A percentile compares a stretch with the other conserved stretches of the same genome.
phyloP scores from a whole-genome alignment of 2,113 vertebrate species.

The Fregetta grallaria region DNA sequence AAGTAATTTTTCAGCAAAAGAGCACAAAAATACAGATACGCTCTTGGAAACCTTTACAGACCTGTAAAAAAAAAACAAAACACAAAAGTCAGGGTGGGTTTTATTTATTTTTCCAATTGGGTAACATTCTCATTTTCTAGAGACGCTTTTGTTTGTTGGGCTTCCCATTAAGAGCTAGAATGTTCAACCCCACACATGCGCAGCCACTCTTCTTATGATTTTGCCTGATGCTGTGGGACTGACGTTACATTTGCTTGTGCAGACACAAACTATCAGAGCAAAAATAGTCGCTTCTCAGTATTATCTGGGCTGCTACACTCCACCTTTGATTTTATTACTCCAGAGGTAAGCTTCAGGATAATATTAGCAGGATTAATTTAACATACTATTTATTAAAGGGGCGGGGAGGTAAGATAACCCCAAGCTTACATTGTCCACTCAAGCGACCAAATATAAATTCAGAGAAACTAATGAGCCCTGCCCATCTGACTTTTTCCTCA shows the following conservation, averaged over 20 bases:
- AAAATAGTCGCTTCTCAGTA: background rate
- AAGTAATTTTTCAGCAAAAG: background rate
- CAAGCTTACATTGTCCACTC: background rate
- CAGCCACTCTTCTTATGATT: background rate
- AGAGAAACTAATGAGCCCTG: background rate
- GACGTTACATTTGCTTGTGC: background rate
- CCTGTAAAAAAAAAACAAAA: background rate
- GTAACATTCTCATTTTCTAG: background rate
- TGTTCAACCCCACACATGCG: background rate
- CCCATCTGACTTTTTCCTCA: background rate
- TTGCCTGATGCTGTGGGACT: background rate
- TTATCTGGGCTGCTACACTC: background rate
- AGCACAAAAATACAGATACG: background rate
- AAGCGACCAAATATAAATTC: background rate
- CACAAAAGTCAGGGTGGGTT: background rate
- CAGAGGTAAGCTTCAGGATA: background rate
- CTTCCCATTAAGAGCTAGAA: background rate
- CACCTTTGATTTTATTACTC: background rate
- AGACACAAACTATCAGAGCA: background rate
- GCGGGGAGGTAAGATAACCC: background rate
- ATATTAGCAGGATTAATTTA: background rate
- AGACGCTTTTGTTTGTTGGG: background rate
- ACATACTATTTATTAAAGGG: background rate
- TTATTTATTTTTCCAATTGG: background rate
- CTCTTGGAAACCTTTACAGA: background rate